Conservation (phyloP, 2,797 vertebrate species). For the Urocyon cinereoargenteus region DNA sequence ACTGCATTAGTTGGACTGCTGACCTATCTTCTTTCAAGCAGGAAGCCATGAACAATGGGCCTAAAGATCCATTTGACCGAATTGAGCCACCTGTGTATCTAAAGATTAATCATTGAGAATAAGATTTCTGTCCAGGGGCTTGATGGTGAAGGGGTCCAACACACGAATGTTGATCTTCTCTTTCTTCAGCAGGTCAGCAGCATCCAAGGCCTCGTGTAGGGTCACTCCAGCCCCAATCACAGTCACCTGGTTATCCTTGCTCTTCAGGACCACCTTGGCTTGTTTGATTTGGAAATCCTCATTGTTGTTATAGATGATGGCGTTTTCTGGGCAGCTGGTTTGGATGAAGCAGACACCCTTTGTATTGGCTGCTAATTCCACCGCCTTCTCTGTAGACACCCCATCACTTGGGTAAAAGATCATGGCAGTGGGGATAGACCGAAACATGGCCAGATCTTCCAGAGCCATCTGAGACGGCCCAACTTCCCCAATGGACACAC, state of each 20-base stretch:
- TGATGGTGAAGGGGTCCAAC: constrained; percentile 97
- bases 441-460: constrained; percentile 96
- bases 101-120: constrained; percentile 88
- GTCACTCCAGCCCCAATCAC: constrained; percentile 96
- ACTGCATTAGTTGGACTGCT: background rate
- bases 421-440: constrained; percentile 93
- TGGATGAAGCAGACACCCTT: constrained; percentile 99
- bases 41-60: background rate
- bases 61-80: background rate
- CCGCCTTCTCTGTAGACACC: constrained; percentile 96
- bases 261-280: constrained; percentile 96
- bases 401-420: constrained; percentile 97
- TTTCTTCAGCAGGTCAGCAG: constrained; percentile 96
- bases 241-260: constrained; percentile 96
- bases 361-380: constrained; percentile 95
- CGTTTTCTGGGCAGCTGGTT: constrained; percentile 95
- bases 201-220: constrained; percentile 95
- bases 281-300: constrained; percentile 97
- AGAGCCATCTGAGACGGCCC: constrained; percentile 97
- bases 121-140: constrained; percentile 95
- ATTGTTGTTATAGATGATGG: constrained; percentile 95
- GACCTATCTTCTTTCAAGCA: constrained; percentile 20
- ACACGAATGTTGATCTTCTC: constrained; percentile 94
- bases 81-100: background rate
- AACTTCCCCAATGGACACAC: constrained; percentile 96